Percentiles rank a stretch among this genome's conserved stretches.
These are phyloP conservation scores for Podargus strigoides DNA, from an alignment of 2,797 vertebrate genomes.

Conservation along the genomic window DNA sequence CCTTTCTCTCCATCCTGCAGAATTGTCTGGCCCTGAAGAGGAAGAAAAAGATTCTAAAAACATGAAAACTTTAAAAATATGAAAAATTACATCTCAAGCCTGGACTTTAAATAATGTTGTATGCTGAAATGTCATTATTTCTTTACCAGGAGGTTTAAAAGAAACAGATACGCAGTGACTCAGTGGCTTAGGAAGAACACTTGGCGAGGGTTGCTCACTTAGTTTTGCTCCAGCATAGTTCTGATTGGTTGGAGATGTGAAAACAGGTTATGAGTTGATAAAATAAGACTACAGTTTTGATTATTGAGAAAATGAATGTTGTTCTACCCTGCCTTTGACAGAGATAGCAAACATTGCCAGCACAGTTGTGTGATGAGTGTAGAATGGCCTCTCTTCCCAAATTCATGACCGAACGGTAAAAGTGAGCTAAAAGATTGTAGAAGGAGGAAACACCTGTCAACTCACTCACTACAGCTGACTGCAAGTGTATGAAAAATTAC, in stretches of 20 bases:
- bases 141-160: constrained; percentile 81
- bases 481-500: background rate
- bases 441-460: background rate
- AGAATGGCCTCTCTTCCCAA: background rate
- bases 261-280: constrained; percentile 79
- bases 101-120: constrained; percentile 87
- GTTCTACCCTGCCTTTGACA: constrained; percentile 68
- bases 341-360: background rate
- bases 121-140: constrained; percentile 88
- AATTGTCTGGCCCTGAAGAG: background rate
- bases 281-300: constrained; percentile 81
- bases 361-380: background rate
- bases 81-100: constrained; percentile 66
- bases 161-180: constrained; percentile 84
- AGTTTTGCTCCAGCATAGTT: constrained; percentile 87
- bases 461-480: background rate
- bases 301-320: constrained; percentile 77
- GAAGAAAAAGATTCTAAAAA: background rate
- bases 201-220: constrained; percentile 83
- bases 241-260: constrained; percentile 77
- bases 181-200: constrained; percentile 83
- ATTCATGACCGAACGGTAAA: background rate
- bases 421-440: background rate
- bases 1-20: background rate
- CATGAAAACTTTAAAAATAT: background rate